These are phyloP conservation scores for Automeris io DNA, from an alignment of 2,888 invertebrate genomes.

Conservation along the genomic window DNA sequence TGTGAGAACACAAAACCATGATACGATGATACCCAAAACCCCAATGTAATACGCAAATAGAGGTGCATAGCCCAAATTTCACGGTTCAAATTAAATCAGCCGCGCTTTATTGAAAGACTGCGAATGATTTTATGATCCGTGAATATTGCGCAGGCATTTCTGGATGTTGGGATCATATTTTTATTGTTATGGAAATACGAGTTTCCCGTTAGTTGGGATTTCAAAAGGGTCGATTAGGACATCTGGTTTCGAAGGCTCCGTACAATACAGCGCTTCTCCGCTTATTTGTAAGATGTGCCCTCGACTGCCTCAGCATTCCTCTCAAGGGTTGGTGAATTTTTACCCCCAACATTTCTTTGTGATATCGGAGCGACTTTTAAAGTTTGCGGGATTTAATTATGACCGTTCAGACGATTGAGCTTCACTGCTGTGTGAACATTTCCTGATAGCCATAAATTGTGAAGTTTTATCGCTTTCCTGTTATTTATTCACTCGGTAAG, in stretches of 20 bases:
- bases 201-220: conserved; percentile 75
- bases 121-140: conserved; percentile 75
- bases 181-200: conserved; percentile 77
- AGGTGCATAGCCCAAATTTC: conserved; percentile 29
- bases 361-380: conserved; percentile 47
- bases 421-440: conserved; percentile 23
- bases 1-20: conserved; percentile 48
- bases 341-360: conserved; percentile 45
- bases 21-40: conserved; percentile 42
- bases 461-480: background rate
- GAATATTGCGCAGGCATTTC: conserved; percentile 75
- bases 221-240: conserved; percentile 76
- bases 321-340: conserved; percentile 50
- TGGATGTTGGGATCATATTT: conserved; percentile 76
- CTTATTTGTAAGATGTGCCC: conserved; percentile 64
- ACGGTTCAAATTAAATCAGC: conserved; percentile 60
- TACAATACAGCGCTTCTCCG: conserved; percentile 58
- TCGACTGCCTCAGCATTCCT: conserved; percentile 46
- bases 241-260: conserved; percentile 74
- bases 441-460: background rate
- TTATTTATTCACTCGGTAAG: background rate
- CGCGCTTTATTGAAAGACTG: conserved; percentile 51
- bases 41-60: conserved; percentile 34
- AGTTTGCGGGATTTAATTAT: conserved; percentile 59
- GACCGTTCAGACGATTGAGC: conserved; percentile 49